These are phyloP conservation scores for Hemaris fuciformis DNA, from an alignment of 2,888 invertebrate species.

Conservation along the genomic window DNA sequence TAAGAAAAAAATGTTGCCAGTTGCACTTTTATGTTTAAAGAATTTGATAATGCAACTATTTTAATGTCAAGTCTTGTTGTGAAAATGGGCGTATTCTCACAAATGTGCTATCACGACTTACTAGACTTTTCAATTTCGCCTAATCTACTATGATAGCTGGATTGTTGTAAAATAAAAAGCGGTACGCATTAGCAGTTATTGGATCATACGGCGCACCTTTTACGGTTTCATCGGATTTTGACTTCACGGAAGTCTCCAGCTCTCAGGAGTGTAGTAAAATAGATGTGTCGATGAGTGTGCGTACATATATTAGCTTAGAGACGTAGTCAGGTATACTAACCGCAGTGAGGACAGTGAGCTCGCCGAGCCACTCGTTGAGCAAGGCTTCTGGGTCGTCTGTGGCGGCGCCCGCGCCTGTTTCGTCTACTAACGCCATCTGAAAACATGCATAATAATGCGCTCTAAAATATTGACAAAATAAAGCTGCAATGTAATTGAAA, in stretches of 20 bases:
- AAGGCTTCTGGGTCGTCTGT: constrained; percentile 88
- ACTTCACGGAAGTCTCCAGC: too few species aligned
- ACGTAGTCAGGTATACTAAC: constrained; percentile 82
- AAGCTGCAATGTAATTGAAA: too few species aligned
- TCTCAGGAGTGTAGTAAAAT: too few species aligned
- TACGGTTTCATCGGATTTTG: too few species aligned
- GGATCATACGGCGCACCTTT: too few species aligned
- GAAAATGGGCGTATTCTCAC: background rate
- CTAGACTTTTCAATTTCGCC: background rate
- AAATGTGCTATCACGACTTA: background rate
- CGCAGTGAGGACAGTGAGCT: constrained; percentile 87
- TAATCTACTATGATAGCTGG: background rate
- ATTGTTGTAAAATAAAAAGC: background rate
- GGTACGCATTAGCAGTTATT: too few species aligned
- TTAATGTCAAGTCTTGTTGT: background rate
- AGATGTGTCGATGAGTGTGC: background rate
- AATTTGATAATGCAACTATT: background rate
- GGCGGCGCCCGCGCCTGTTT: constrained; percentile 82
- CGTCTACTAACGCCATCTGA: constrained; percentile 81
- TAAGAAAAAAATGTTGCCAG: background rate
- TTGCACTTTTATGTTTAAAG: background rate
- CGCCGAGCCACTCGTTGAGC: constrained; percentile 89
- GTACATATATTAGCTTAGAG: background rate
- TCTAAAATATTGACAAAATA: background rate
- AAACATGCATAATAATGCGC: constrained; percentile 30